Evolutionary conservation across 2,888 invertebrate genomes (phyloP), one percentile per base, ranked within the genome.

Genomic region (Cataglyphis livida): DNA sequence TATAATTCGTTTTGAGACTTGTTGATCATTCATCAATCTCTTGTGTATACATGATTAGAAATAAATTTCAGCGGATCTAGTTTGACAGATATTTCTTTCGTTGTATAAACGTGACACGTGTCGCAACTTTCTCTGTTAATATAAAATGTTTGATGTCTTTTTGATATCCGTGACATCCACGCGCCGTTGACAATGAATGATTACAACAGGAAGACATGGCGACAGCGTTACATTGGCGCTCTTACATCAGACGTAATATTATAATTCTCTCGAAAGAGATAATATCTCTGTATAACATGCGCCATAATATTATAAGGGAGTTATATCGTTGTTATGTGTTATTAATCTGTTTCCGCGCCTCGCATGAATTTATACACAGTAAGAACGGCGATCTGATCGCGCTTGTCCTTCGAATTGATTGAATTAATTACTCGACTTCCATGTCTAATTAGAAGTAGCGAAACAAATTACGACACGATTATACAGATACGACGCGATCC

Each of bases 211-310:
- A 54, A 51, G 21, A 0, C 6, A 25, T 10, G 21, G 12, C 59
- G 73, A 28, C 21, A 32, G 28, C 57, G 64, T 81, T 68, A 79
- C 74, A 61, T 82, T 62, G 71, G 35, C 70, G 25, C 35, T 61
- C 28, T 70, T 57, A 73, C 64, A 74, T 44, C 59, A 59, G 15
- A 0, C 61, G 48, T 65, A 82, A 81, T 82, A 88, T 79, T 86
- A 79, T 87, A 85, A 89, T 89, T 68, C 73, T 25, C 15, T 54
- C 48, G 64, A 65, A 32, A 25, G 9, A 73, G 82, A 88, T 87
- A 71, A 82, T 84, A 88, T 88, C 83, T 88, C 83, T 75, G n/a
- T 51, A n/a, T 51, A n/a, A 1, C 66, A 88, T 83, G 79, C 87
- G 62, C 71, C 78, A 86, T 28, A 41, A 57, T 32, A 38, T 59